Percentiles rank a stretch among this genome's conserved stretches.
These are phyloP conservation scores for Aspiorhynchus laticeps DNA, from an alignment of 2,113 vertebrate species.

Conservation along the genomic window DNA sequence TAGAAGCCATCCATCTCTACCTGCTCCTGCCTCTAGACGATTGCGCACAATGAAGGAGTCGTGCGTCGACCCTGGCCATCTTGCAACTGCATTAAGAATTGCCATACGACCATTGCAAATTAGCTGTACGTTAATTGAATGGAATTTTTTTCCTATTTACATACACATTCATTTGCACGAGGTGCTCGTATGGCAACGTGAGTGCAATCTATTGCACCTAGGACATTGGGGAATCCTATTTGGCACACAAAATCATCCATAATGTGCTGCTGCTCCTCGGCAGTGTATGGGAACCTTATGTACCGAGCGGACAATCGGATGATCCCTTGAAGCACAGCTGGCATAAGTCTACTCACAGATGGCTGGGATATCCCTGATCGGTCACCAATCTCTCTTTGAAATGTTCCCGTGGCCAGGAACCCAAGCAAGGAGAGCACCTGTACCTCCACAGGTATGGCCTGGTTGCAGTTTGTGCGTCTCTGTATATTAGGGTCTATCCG, in stretches of 20 bases:
- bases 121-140: background rate
- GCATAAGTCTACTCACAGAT: background rate
- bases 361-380: background rate
- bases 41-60: too few species aligned
- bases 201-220: background rate
- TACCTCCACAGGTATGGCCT: background rate
- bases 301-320: background rate
- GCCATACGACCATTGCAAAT: background rate
- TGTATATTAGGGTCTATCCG: background rate
- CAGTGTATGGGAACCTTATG: background rate
- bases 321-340: background rate
- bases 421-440: background rate
- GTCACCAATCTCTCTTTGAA: background rate
- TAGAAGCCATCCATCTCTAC: too few species aligned
- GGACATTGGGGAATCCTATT: background rate
- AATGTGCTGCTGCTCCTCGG: background rate
- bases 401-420: constrained; percentile 4
- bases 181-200: background rate
- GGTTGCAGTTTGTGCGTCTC: background rate
- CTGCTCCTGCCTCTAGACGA: too few species aligned
- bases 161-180: background rate
- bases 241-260: background rate
- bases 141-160: background rate
- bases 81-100: background rate
- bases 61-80: too few species aligned